Evolutionary conservation across 2,888 invertebrate genomes (phyloP), one percentile per base, ranked within the genome.

Genomic region (Trimorus sp.): DNA sequence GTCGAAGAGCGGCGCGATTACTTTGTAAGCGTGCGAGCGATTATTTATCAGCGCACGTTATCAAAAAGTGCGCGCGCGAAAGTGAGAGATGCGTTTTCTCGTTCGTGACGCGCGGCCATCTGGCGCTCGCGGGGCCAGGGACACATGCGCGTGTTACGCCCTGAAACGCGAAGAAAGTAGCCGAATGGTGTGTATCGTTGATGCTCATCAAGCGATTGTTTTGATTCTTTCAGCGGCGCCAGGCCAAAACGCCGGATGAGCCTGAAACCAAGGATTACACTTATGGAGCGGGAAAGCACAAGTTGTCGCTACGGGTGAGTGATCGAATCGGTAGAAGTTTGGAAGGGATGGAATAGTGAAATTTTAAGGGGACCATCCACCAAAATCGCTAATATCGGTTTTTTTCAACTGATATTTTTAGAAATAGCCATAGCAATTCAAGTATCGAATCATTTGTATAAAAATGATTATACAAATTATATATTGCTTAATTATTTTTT

Each of bases 221-320:
- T 76, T 26, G 60, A 65, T 79, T 70, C 54, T 85, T 84, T 38
- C 87, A 91, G 91, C 89, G 91, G 76, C 85, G 90, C 68, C 89
- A 89, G 71, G 82, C 85, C 80, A 90, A 89, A 79, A 87, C 88
- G 74, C 87, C 86, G 82, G 89, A 87, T 84, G 90, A 90, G 73
- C 81, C 86, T 68, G 89, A 89, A 76, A 86, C 88, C 75, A 89
- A 89, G 86, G 91, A 90, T 79, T 87, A 87, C 84, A 86, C 87
- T 54, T 85, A 88, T 59, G 88, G 85, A 9, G 86, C 85, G n/a
- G 89, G 89, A 68, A 89, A 87, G 86, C 89, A 89, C 85, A 88
- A 90, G 83, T 89, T 91, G 88, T 90, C 91, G 15, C 83, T 89
- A 62, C 88, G 90, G 88, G 91, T 91, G 84, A 89, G 87, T 86